Evolutionary conservation across 2,113 vertebrate genomes (phyloP).

Genomic region (Pycnonotus jocosus): DNA sequence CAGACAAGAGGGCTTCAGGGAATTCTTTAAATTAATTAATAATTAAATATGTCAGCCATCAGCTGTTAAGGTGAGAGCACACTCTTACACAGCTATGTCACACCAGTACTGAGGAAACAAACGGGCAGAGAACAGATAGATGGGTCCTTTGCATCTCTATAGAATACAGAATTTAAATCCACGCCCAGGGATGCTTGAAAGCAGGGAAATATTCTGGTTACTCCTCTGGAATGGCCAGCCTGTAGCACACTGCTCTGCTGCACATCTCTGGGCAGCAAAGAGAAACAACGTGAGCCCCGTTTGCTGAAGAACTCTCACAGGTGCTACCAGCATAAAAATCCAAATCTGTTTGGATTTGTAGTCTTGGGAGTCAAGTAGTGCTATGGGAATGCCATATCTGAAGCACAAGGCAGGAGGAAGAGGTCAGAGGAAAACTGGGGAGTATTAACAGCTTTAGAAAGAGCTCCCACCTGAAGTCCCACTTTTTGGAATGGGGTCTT

Average conservation of each 20-base stretch:
- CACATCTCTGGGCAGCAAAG: background rate
- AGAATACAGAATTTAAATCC: background rate
- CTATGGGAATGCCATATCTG: background rate
- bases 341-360: background rate
- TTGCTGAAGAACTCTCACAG: background rate
- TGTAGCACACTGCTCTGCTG: rapidly evolving
- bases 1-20: background rate
- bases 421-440: background rate
- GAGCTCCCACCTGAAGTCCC: background rate
- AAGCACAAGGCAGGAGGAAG: background rate
- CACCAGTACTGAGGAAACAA: too few relatives aligned
- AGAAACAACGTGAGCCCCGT: background rate
- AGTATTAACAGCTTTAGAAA: background rate
- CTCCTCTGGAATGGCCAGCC: background rate
- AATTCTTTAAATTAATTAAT: background rate
- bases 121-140: rapidly evolving
- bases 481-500: background rate
- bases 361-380: background rate
- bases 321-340: background rate
- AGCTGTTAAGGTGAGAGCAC: background rate
- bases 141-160: background rate
- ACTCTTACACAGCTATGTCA: background rate
- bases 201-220: background rate
- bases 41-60: background rate
- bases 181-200: background rate